These are phyloP conservation scores for Arctia plantaginis DNA, from an alignment of 2,888 invertebrate species.

Conservation along the genomic window DNA sequence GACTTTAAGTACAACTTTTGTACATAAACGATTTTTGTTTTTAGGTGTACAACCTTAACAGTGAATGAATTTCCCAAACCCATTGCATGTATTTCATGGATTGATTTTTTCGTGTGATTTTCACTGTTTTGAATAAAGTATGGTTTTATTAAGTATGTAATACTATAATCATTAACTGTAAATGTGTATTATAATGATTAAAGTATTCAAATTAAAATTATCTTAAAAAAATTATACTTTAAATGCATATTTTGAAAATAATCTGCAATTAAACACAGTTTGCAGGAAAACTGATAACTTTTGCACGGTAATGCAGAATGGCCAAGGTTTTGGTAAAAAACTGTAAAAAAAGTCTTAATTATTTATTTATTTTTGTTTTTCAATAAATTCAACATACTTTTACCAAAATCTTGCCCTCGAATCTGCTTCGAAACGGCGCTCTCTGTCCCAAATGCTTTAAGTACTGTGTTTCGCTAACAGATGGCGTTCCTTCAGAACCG, in stretches of 20 bases:
- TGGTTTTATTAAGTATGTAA: slow-evolving; percentile 10
- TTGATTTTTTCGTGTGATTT: slow-evolving; percentile 10
- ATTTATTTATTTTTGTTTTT: no score
- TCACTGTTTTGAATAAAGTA: slow-evolving; percentile 8
- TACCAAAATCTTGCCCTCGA: slow-evolving; percentile 26
- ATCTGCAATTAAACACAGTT: neutral
- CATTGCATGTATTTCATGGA: slow-evolving; percentile 12
- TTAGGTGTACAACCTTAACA: neutral
- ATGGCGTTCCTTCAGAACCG: slow-evolving; percentile 93
- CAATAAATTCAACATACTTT: neutral
- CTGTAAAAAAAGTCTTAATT: no score
- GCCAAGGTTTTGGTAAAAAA: slow-evolving; percentile 29
- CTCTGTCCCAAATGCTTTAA: slow-evolving; percentile 57
- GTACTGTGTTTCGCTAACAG: slow-evolving; percentile 80
- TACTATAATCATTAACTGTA: neutral
- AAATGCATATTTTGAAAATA: neutral
- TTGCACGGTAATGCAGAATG: slow-evolving; percentile 29
- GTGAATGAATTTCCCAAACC: neutral
- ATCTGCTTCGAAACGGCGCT: slow-evolving; percentile 32
- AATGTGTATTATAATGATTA: neutral
- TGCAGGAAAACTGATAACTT: slow-evolving; percentile 17
- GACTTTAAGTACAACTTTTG: neutral
- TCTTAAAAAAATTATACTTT: slow-evolving; percentile 27
- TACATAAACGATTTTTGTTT: neutral
- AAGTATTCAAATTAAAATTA: neutral